Base-by-base conservation (phyloP, 2,113 vertebrate species). In the Callipepla californica region DNA sequence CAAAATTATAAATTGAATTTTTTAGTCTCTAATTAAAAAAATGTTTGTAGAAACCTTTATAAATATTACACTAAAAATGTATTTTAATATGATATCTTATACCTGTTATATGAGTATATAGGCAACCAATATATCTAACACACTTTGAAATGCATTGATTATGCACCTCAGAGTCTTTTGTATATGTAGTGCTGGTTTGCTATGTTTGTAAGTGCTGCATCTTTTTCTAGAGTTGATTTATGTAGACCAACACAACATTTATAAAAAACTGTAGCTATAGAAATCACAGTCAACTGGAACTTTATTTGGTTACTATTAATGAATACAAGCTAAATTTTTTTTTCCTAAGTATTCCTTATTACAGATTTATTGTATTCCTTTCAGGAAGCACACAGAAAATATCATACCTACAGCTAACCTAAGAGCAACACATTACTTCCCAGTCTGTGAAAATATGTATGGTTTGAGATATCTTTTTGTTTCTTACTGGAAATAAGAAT, bases 391-490 rank as follows among this genome's bases (percentile, higher is more conserved):
- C 76, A 77, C 7, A 36, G 7, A 82, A 80, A 91, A 74, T 59
- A 10, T 74, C 65, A 77, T n/a, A 73, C 70, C 45, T 89, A 82
- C 55, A 80, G 42, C 45, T 80, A 85, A 93, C 38, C 25, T 66
- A 58, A 62, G 10, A n/a, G 48, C 53, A 91, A 58, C 62, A 22
- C 53, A 58, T 25, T 66, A 65, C 72, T 84, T 93, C 55, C 23
- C 68, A 58, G n/a, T 74, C 30, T 94, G 55, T 69, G 81, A 91
- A 90, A 92, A 47, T 58, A 62, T 57, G 17, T 77, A 38, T 74
- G 19, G 20, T 59, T 93, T 70, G 73, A 89, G 61, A 74, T 25
- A 38, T 18, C 45, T 85, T 92, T 95, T 95, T 89, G 5, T 77
- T 88, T 58, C 9, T 26, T 26, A 22, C 4, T 82, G 44, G 50